Percentiles rank a stretch among this genome's conserved stretches.
Evolutionary conservation across 2,888 invertebrate genomes (phyloP).

Genomic region (Philhelius pedissequus): DNA sequence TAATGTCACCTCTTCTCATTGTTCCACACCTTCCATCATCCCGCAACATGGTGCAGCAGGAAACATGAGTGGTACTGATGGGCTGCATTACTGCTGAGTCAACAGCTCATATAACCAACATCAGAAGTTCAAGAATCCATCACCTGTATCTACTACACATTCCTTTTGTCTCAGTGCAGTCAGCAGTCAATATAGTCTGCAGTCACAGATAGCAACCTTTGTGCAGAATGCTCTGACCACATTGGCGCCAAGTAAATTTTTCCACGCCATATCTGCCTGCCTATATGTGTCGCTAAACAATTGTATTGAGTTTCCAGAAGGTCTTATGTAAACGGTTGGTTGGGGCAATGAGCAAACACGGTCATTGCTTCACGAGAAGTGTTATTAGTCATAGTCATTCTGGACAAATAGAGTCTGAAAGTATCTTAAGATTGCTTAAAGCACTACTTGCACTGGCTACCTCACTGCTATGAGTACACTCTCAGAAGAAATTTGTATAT

Average conservation of each 20-base stretch:
- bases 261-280: not conserved
- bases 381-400: slow-evolving; percentile 58
- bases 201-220: slow-evolving; percentile 17
- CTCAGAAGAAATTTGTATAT: too few relatives aligned
- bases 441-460: not conserved
- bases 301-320: slow-evolving; percentile 30
- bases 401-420: slow-evolving; percentile 33
- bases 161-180: slow-evolving; percentile 48
- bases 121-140: slow-evolving; percentile 48
- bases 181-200: slow-evolving; percentile 12
- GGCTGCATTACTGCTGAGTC: slow-evolving; percentile 37
- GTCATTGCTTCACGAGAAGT: slow-evolving; percentile 34
- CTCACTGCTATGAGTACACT: not conserved
- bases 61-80: slow-evolving; percentile 25
- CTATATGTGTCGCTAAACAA: slow-evolving; percentile 19
- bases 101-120: slow-evolving; percentile 19
- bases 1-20: slow-evolving; percentile 45
- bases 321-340: slow-evolving; percentile 17
- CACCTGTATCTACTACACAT: slow-evolving; percentile 62
- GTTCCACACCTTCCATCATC: not conserved
- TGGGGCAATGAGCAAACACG: slow-evolving; percentile 5
- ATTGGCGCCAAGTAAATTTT: slow-evolving; percentile 45
- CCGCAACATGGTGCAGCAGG: not conserved
- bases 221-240: slow-evolving; percentile 53
- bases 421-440: not conserved